Evolutionary conservation across 2,888 invertebrate species (phyloP), one percentile per base, ranked within the genome.

Genomic region (Lasioglossum oenotherae): DNA sequence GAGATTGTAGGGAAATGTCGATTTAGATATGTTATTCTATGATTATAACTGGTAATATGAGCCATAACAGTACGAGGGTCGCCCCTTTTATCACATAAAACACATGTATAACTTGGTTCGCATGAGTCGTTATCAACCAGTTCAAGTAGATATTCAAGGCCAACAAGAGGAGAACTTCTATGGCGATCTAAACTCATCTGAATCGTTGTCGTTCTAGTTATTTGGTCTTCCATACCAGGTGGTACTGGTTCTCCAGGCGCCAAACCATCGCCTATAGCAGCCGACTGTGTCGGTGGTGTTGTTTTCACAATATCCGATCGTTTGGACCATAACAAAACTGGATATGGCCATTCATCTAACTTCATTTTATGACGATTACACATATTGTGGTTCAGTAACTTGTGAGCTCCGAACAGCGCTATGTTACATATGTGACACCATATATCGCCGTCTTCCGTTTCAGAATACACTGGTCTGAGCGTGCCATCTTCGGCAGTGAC

Each of bases 131-230:
- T 95, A 92, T 97, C 96, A 78, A 97, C 96, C 90, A 98, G 95
- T 95, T 98, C 98, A 72, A 98, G 94, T 74, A 98, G 95, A 95
- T 98, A 98, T 95, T 98, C 98, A 81, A 98, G 94, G n/a, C 98
- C 98, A 80, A 98, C 95, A 14, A 96, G 93, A 1, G 96, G 96
- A 10, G 96, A 96, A 53, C 95, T 95, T 83, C 95, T 95, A 90
- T 96, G 96, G 38, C 95, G 95, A 94, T 96, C 97, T 69, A 97
- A 94, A 71, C 95, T 95, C 73, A 95, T 94, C 90, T 96, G 96
- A 79, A 96, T 96, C 69, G 96, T 93, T 1, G 96, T 95, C 74
- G 91, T 89, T 84, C 94, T 91, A 80, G 93, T 95, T 16, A 97
- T 94, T 90, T 97, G 96, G 89, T 96, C 97, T 93, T 97, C 97